Evolutionary conservation across 1,140 invertebrate species (phyloP).

Genomic region (Lamellibrachia luymesi): DNA sequence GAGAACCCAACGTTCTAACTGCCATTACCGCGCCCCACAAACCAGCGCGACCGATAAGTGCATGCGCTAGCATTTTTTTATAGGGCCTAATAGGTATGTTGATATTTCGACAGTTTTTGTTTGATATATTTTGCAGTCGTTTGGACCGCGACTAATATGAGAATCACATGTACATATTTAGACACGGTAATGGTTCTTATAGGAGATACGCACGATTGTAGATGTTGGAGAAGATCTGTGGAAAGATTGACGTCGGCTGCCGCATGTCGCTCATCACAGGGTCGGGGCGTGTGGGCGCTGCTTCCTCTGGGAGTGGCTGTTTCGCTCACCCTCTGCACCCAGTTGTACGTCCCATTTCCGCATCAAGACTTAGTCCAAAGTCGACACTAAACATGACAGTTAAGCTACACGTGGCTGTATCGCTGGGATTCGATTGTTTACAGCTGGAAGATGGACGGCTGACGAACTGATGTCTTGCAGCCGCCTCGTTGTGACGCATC

Average conservation of each 20-base stretch:
- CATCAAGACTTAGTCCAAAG: neutral
- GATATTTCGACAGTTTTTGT: neutral
- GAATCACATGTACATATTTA: neutral
- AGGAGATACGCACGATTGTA: neutral
- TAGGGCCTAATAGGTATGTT: neutral
- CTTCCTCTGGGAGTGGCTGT: neutral
- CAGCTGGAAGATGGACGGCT: neutral
- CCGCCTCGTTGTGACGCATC: neutral
- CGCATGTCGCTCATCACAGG: neutral
- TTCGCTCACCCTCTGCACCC: neutral
- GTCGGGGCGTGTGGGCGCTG: neutral
- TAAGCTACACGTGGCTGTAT: neutral
- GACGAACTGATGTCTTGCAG: neutral
- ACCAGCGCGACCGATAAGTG: too few relatives aligned
- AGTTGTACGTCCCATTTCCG: neutral
- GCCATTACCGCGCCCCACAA: too few relatives aligned
- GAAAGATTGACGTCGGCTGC: neutral
- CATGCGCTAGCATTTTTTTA: too few relatives aligned
- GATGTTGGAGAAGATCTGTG: neutral
- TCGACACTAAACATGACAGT: neutral
- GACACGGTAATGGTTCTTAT: neutral
- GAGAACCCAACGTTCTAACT: too few relatives aligned
- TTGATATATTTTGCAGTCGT: neutral
- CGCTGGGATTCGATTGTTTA: neutral
- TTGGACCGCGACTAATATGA: neutral